These are phyloP conservation scores for Barbus barbus DNA, from an alignment of 2,113 vertebrate genomes.

Conservation along the genomic window DNA sequence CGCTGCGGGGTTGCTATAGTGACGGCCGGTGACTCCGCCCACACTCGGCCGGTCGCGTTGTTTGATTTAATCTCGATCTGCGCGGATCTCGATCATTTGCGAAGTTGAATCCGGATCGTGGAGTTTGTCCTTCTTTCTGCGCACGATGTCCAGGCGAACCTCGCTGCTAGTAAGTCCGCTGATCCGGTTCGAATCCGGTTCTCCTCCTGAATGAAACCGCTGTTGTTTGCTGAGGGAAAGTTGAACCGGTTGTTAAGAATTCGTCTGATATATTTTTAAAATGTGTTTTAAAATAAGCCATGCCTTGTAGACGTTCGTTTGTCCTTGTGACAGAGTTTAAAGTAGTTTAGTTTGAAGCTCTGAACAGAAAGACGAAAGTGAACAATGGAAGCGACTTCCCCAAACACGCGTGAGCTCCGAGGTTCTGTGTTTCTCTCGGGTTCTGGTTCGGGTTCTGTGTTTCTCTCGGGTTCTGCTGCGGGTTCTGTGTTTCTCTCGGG, in stretches of 20 bases:
- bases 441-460: too few species aligned
- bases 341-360: too few species aligned
- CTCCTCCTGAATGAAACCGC: neutral
- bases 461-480: too few species aligned
- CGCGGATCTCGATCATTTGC: neutral
- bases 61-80: constrained; percentile 45
- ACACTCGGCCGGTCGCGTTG: neutral
- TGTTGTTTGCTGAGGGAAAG: neutral
- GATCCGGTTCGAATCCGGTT: neutral
- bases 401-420: too few species aligned
- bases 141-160: constrained; percentile 51
- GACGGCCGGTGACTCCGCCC: constrained; percentile 49
- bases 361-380: neutral
- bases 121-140: constrained; percentile 3
- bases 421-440: too few species aligned
- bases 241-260: neutral
- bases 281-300: too few species aligned
- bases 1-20: constrained; percentile 60
- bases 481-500: too few species aligned
- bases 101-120: neutral
- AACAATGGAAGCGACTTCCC: neutral
- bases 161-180: constrained; percentile 52
- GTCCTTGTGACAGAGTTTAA: neutral
- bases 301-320: neutral
- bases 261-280: neutral